Evolutionary conservation across 2,888 invertebrate genomes (phyloP).

Genomic region (Octodonta nipae): DNA sequence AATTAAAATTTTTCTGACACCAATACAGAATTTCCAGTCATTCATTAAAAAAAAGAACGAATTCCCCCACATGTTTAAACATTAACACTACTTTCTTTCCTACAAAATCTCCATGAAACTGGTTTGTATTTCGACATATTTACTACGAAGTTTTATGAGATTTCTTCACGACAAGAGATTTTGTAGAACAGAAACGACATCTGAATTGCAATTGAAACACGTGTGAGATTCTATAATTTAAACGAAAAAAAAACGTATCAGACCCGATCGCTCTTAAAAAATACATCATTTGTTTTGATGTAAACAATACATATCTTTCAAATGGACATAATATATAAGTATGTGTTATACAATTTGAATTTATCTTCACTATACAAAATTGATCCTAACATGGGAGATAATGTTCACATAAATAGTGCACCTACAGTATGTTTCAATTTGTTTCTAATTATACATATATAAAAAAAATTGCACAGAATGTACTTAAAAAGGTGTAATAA

Average conservation of each 20-base stretch:
- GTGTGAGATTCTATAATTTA: not conserved
- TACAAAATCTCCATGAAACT: not conserved
- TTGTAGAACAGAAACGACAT: not conserved
- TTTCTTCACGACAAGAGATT: not conserved
- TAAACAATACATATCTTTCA: conserved; percentile 20
- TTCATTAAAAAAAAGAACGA: conserved; percentile 17
- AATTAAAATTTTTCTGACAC: conserved; percentile 34
- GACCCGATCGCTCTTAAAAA: conserved; percentile 27
- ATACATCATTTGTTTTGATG: conserved; percentile 34
- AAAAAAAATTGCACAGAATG: not conserved
- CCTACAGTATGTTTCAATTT: not conserved
- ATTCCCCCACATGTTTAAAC: conserved; percentile 4
- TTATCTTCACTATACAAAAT: conserved; percentile 35
- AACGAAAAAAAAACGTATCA: conserved; percentile 10
- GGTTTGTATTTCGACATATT: not conserved
- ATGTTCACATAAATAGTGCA: conserved; percentile 12
- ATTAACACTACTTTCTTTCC: not conserved
- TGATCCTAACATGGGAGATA: conserved; percentile 31
- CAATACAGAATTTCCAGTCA: conserved; percentile 32
- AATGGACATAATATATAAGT: conserved; percentile 32
- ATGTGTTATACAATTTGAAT: conserved; percentile 31
- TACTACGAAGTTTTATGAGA: not conserved
- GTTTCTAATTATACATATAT: not conserved
- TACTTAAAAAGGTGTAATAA: not conserved
- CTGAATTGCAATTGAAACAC: not conserved